phyloP scores from a whole-genome alignment of 2,797 vertebrate genomes.

The Pseudotriccus pelzelni region DNA sequence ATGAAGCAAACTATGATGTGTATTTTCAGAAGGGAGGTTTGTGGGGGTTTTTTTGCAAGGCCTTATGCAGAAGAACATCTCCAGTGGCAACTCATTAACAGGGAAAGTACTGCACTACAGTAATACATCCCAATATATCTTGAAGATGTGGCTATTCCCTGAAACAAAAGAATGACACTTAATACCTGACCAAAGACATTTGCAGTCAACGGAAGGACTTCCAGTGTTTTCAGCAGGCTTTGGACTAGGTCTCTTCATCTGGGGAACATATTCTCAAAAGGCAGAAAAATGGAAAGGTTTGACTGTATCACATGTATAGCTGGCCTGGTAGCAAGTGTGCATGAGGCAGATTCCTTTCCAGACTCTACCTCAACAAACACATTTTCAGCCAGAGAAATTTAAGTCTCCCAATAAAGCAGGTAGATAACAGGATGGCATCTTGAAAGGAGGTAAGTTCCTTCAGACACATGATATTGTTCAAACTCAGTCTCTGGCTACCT shows the following conservation, averaged over 20 bases:
- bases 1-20: conserved; percentile 48
- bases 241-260: conserved; percentile 9
- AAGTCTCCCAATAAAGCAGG: conserved; percentile 6
- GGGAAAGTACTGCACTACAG: not conserved
- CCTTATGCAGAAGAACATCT: conserved; percentile 2
- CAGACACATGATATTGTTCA: conserved; percentile 17
- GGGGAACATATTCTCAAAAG: conserved; percentile 21
- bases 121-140: not conserved
- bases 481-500: conserved; percentile 11
- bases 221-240: conserved; percentile 29
- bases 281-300: conserved; percentile 17
- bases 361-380: conserved; percentile 51
- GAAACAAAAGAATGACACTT: not conserved
- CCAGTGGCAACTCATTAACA: conserved; percentile 35
- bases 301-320: conserved; percentile 11
- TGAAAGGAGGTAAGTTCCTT: conserved; percentile 36
- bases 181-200: conserved; percentile 2
- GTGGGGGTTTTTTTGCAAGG: not conserved
- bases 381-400: conserved; percentile 38
- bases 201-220: conserved; percentile 16
- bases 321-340: conserved; percentile 15
- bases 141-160: not conserved
- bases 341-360: conserved; percentile 33
- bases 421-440: conserved; percentile 34
- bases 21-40: conserved; percentile 52